Evolutionary conservation across 2,113 vertebrate genomes (phyloP), one percentile per base, ranked within the genome.

Genomic region (Orientallactaga bullata): DNA sequence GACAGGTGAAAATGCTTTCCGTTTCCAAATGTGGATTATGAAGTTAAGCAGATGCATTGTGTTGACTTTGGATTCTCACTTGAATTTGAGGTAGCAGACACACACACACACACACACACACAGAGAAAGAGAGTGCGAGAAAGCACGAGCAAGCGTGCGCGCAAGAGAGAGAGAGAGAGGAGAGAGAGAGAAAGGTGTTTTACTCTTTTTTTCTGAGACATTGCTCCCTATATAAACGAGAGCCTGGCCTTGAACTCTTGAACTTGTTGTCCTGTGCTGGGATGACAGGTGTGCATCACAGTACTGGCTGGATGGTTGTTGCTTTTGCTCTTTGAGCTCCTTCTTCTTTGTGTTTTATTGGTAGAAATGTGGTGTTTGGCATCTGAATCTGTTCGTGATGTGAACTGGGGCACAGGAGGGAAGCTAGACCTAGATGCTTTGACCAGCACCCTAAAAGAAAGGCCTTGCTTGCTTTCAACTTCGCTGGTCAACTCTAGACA

Each of bases 381-480:
- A 9, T 51, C 21, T 73, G 68, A 42, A 61, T 28, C 80, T 85
- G 78, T 47, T 73, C 23, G 13, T 11, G 32, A 63, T 21, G 79
- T 32, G 63, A 42, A 63, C 84, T 9, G 9, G 32, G 28, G 11
- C 5, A 26, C 5, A n/a, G 26, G 26, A 91, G 23, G 47, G 72
- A 95, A 42, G 10, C 24, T 24, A 55, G 28, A n/a, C n/a, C 74
- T 77, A 84, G 65, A 51, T 47, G 5, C 30, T 2, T 32, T 76
- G 8, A 28, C 3, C 42, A 42, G 47, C 28, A 24, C 84, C 60
- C 69, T 65, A 10, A 35, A 15, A 17, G 51, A 72, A 65, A 28
- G 35, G 66, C 5, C 23, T 20, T 58, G 30, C 81, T 89, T 92
- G 30, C 81, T 89, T 92, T 91, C 92, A 92, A 87, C 65, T 85